Percentiles rank a stretch among this genome's conserved stretches.
Evolutionary conservation across 2,113 vertebrate species (phyloP).

Genomic region (Mohoua ochrocephala): DNA sequence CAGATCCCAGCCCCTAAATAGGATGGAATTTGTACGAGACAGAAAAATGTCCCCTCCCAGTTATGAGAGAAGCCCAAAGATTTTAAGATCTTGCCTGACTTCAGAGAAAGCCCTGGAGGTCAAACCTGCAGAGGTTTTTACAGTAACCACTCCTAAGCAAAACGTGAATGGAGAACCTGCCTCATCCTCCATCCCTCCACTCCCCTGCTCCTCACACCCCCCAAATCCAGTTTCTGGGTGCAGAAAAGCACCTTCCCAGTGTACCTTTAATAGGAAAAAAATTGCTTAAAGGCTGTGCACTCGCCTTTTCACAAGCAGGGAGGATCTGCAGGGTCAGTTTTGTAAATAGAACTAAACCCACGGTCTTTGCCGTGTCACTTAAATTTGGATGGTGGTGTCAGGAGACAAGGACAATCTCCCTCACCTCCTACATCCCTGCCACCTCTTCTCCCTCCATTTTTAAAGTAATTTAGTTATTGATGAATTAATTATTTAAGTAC

Average conservation of each 20-base stretch:
- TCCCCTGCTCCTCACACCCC: background rate
- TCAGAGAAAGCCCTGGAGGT: background rate
- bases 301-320: background rate
- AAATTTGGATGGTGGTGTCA: background rate
- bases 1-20: background rate
- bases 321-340: background rate
- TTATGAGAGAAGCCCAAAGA: background rate
- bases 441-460: background rate
- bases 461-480: background rate
- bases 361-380: background rate
- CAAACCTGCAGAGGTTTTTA: background rate
- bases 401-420: background rate
- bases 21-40: accelerated
- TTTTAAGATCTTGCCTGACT: background rate
- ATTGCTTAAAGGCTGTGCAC: background rate
- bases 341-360: background rate
- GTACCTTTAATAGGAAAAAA: background rate
- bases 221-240: background rate
- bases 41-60: background rate
- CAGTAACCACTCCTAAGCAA: background rate
- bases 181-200: background rate
- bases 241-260: background rate
- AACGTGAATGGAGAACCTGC: background rate
- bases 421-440: background rate
- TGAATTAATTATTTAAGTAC: background rate